A percentile compares a stretch with the other conserved stretches of the same genome.
Evolutionary conservation across 1,140 invertebrate species (phyloP).

Genomic region (Bicyclus anynana): DNA sequence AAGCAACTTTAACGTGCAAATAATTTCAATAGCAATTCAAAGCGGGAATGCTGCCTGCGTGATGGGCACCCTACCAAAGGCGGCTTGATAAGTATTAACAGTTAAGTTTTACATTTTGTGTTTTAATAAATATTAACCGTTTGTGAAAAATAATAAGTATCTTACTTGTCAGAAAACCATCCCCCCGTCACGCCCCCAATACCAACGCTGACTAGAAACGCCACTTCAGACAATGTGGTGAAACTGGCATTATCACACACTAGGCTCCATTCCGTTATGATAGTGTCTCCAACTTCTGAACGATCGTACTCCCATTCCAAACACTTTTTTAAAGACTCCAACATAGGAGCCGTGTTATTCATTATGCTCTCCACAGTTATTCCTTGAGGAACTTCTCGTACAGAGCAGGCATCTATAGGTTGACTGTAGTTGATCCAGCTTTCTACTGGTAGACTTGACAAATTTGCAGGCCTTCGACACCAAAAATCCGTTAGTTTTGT

Average conservation of each 20-base stretch:
- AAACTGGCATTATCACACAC: slow-evolving; percentile 81
- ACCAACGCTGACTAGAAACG: slow-evolving; percentile 83
- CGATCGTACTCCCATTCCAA: slow-evolving; percentile 82
- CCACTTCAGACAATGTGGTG: slow-evolving; percentile 82
- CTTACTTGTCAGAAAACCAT: slow-evolving; percentile 82
- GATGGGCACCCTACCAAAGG: no score
- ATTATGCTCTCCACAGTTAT: slow-evolving; percentile 53
- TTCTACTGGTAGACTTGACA: slow-evolving; percentile 67
- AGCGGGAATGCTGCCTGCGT: no score
- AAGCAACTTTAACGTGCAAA: no score
- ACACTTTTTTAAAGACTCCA: slow-evolving; percentile 72
- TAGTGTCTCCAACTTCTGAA: slow-evolving; percentile 78
- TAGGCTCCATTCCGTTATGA: slow-evolving; percentile 82
- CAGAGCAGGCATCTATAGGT: slow-evolving; percentile 71
- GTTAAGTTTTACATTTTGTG: no score
- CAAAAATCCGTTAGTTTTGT: slow-evolving; percentile 79
- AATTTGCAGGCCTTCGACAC: slow-evolving; percentile 78
- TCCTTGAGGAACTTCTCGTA: slow-evolving; percentile 40
- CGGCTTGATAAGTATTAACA: no score
- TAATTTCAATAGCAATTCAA: no score
- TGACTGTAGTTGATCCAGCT: slow-evolving; percentile 81
- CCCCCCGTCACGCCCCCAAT: slow-evolving; percentile 83
- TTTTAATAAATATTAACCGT: neutral
- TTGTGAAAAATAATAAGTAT: neutral
- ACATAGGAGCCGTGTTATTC: slow-evolving; percentile 49